Conservation (phyloP, 2,888 invertebrate species). For the Torymus auratus region DNA sequence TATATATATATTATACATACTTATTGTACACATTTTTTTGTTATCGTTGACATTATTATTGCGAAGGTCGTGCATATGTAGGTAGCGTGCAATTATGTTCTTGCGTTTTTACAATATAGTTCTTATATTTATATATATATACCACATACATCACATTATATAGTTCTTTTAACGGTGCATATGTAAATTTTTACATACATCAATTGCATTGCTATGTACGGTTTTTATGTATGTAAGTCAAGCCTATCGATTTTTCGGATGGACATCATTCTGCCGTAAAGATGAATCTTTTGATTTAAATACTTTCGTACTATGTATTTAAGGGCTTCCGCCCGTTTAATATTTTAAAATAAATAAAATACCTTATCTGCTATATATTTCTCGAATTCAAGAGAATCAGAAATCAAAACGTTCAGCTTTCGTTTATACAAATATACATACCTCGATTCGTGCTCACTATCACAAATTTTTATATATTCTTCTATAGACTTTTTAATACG, state of each 20-base stretch:
- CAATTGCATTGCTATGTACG: not conserved
- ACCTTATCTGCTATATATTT: no score
- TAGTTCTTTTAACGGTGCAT: not conserved
- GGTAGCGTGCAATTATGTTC: conserved; percentile 25
- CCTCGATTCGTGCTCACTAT: conserved; percentile 22
- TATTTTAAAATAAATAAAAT: no score
- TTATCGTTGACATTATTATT: conserved; percentile 4
- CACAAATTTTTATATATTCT: conserved; percentile 29
- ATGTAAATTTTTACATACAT: conserved; percentile 9
- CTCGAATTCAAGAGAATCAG: no score
- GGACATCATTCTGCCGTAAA: no score
- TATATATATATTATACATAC: no score
- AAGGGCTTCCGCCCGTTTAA: no score
- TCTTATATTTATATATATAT: not conserved
- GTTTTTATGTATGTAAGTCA: not conserved
- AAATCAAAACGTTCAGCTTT: not conserved
- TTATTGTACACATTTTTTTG: not conserved
- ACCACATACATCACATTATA: conserved; percentile 7
- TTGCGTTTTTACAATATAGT: conserved; percentile 22
- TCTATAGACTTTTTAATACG: conserved; percentile 9
- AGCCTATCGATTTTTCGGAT: no score
- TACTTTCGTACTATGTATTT: no score
- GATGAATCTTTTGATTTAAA: no score
- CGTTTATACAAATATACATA: conserved; percentile 44
- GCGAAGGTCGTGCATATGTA: conserved; percentile 16